Evolutionary conservation across 2,888 invertebrate genomes (phyloP), one percentile per base, ranked within the genome.

Genomic region (Macrophya alboannulata): DNA sequence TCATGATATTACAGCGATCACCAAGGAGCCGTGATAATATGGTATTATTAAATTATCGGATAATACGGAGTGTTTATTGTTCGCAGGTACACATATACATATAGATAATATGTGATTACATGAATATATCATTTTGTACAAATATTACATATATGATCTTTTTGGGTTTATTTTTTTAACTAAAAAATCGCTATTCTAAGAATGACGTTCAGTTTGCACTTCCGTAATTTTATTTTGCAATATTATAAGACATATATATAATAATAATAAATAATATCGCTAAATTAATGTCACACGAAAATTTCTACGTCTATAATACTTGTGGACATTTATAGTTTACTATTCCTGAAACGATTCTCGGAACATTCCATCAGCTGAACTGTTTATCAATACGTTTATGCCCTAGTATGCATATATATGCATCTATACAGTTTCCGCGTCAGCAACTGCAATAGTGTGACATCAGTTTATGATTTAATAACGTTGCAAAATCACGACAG

Each of bases 161-260:
- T n/a, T 55, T 71, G 31, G 17, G 8, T 37, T 55, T n/a, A n/a
- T n/a, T n/a, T n/a, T n/a, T 51, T 51, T 17, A 4, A 51, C 15
- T 81, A 31, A 12, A 43, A 37, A 55, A 40, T 62, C 59, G 62
- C 81, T 74, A 62, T 81, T 43, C 21, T 81, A 81, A 31, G 21
- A 83, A 84, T 85, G 85, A 62, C 77, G 55, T 65, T 86, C 62
- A 37, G 55, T 86, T 72, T 84, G 82, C 85, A 84, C 83, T 71
- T 48, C 17, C 51, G 81, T 72, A 65, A 43, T 77, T 86, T 85
- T 86, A 83, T 71, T 77, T 68, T 76, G 72, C 81, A 74, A 31
- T 77, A 84, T 40, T 81, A 37, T 51, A 65, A 55, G 77, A 5
- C 31, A 10, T 68, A 68, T 68, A 68, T 9, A 59, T 8, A 10